phyloP scores from a whole-genome alignment of 1,140 invertebrate genomes.

The Bombus fervidus region DNA sequence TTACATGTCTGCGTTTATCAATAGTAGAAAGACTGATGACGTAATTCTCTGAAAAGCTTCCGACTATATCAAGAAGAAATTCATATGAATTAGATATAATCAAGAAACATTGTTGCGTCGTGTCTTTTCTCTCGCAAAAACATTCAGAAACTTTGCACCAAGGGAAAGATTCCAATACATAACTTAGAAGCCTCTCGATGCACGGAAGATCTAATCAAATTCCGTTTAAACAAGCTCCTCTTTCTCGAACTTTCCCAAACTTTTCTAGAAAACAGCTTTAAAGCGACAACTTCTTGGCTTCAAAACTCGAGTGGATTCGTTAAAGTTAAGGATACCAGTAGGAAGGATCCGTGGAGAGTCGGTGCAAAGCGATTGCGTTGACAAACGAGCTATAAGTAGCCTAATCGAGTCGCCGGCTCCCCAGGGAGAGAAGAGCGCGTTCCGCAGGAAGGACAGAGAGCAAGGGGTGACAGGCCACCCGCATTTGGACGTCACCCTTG shows the following conservation, averaged over 20 bases:
- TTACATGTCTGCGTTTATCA: too few species aligned
- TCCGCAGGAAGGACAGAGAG: slow-evolving; percentile 12
- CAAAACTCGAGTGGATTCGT: background rate
- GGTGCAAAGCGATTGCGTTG: slow-evolving; percentile 49
- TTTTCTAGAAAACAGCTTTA: background rate
- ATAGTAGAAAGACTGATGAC: too few species aligned
- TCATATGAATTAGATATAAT: too few species aligned
- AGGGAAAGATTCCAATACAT: too few species aligned
- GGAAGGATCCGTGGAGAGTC: background rate
- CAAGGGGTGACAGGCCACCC: slow-evolving; percentile 42
- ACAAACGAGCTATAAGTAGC: slow-evolving; percentile 54
- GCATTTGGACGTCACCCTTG: slow-evolving; percentile 56
- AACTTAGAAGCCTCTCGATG: background rate
- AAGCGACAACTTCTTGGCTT: background rate
- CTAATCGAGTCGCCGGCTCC: slow-evolving; percentile 25
- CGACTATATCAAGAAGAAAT: too few species aligned
- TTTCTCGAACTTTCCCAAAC: background rate
- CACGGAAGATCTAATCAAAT: background rate
- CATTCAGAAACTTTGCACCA: background rate
- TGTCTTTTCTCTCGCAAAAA: background rate
- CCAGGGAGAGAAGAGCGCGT: background rate
- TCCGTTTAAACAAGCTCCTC: background rate
- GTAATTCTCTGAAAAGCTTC: too few species aligned
- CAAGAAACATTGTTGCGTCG: too few species aligned
- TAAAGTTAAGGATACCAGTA: slow-evolving; percentile 14